A percentile compares a stretch with the other conserved stretches of the same genome.
Evolutionary conservation across 2,113 vertebrate genomes (phyloP).

Genomic region (Semicossyphus pulcher): DNA sequence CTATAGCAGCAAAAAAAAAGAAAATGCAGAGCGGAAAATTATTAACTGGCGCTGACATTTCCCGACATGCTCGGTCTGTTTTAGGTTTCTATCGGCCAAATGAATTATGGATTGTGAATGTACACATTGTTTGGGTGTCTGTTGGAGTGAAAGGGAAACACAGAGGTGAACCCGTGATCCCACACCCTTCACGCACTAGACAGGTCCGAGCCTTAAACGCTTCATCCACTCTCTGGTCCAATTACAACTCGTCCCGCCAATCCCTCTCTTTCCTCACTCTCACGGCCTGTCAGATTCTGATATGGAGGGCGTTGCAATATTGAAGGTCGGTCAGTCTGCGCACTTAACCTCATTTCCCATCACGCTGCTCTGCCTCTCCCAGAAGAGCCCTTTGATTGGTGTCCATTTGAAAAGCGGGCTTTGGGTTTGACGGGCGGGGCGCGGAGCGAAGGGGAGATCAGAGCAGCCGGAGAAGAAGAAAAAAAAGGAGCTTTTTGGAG

Average conservation of each 20-base stretch:
- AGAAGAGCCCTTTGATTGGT: conserved; percentile 73
- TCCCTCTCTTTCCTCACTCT: conserved; percentile 60
- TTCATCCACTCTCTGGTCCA: conserved; percentile 71
- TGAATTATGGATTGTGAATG: conserved; percentile 23
- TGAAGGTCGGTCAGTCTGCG: conserved; percentile 77
- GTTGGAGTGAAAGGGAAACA: conserved; percentile 37
- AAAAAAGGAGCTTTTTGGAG: conserved; percentile 59
- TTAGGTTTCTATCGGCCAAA: conserved; percentile 34
- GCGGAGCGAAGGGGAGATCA: conserved; percentile 38
- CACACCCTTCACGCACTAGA: conserved; percentile 58
- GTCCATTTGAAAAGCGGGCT: conserved; percentile 69
- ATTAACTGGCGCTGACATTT: conserved; percentile 53
- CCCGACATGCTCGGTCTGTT: conserved; percentile 22
- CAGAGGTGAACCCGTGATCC: conserved; percentile 59
- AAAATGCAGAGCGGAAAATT: conserved; percentile 49
- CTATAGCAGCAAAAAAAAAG: conserved; percentile 33
- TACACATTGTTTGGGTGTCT: conserved; percentile 41
- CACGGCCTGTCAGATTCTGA: conserved; percentile 74
- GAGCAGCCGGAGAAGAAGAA: conserved; percentile 25
- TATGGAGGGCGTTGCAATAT: conserved; percentile 63
- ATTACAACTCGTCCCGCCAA: conserved; percentile 71
- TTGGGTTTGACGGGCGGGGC: conserved; percentile 53
- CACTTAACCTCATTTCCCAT: conserved; percentile 79
- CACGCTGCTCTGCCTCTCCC: conserved; percentile 59
- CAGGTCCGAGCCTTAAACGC: conserved; percentile 65